These are phyloP conservation scores for Pangasius djambal DNA, from an alignment of 2,797 vertebrate species.

Conservation along the genomic window DNA sequence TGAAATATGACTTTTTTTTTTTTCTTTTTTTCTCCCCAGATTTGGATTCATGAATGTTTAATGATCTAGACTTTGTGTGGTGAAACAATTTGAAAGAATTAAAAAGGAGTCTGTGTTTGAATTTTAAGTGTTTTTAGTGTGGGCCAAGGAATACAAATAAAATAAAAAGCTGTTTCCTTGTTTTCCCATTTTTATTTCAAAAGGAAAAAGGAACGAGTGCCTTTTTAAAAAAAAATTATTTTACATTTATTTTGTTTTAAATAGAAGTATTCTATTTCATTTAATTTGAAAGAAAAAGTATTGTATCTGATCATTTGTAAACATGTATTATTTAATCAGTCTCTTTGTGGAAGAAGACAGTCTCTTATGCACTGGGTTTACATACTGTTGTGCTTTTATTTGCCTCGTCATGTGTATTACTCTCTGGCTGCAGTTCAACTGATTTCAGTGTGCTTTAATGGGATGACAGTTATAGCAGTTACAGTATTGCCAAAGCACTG, in stretches of 20 bases:
- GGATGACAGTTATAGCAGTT: slow-evolving; percentile 10
- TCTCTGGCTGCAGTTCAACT: background rate
- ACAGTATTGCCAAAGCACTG: slow-evolving; percentile 20
- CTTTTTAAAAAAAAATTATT: too few relatives aligned
- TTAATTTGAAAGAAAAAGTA: background rate
- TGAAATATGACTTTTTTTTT: background rate
- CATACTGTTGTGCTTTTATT: background rate
- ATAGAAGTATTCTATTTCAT: background rate
- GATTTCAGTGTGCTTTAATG: background rate
- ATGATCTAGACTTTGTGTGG: background rate
- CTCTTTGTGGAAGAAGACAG: background rate
- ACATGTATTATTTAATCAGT: background rate
- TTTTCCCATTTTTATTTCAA: background rate
- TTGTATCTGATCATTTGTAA: background rate
- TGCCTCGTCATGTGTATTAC: background rate
- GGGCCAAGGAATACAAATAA: background rate
- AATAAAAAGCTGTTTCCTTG: background rate
- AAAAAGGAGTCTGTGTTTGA: background rate
- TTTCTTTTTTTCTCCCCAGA: background rate
- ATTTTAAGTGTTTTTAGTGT: background rate
- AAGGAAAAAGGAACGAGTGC: background rate
- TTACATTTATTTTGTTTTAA: background rate
- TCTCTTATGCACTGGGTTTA: background rate
- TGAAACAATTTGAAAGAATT: background rate
- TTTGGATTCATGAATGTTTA: background rate